Conservation (phyloP, 2,888 invertebrate species). For the Cephus spinipes region DNA sequence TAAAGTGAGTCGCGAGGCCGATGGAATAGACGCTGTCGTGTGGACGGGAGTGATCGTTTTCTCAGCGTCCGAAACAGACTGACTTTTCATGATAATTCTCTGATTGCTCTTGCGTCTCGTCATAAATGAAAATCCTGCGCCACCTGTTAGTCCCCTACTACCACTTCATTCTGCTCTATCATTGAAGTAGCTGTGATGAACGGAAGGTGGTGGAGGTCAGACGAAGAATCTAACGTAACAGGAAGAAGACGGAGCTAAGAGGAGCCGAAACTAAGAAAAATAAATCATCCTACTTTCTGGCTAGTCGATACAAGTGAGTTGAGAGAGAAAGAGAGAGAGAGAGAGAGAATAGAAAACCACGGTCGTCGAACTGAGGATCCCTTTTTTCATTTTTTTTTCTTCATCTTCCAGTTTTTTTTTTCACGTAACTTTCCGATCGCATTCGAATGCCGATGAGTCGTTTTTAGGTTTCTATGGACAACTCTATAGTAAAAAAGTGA, state of each 20-base stretch:
- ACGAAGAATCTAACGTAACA: not conserved
- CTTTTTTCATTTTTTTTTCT: not conserved
- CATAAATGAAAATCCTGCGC: conserved; percentile 19
- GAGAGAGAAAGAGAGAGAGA: not conserved
- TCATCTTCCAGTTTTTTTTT: not conserved
- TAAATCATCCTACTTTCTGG: not conserved
- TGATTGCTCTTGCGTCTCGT: not conserved
- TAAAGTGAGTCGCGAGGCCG: not conserved
- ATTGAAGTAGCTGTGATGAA: not conserved
- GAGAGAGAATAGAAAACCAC: not conserved
- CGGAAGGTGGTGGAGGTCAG: not conserved
- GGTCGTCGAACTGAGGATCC: not conserved
- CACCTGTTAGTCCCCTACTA: conserved; percentile 16
- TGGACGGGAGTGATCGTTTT: not conserved
- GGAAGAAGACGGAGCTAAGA: not conserved
- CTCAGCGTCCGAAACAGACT: not conserved
- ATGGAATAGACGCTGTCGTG: not conserved
- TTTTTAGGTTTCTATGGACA: not conserved
- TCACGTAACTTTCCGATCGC: not conserved
- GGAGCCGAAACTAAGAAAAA: not conserved
- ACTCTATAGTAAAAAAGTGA: too few species aligned
- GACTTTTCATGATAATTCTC: not conserved
- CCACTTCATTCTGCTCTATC: conserved; percentile 11
- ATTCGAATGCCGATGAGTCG: not conserved
- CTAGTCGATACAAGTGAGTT: not conserved